Conservation (phyloP, 2,888 invertebrate species). For the Torymus auratus region DNA sequence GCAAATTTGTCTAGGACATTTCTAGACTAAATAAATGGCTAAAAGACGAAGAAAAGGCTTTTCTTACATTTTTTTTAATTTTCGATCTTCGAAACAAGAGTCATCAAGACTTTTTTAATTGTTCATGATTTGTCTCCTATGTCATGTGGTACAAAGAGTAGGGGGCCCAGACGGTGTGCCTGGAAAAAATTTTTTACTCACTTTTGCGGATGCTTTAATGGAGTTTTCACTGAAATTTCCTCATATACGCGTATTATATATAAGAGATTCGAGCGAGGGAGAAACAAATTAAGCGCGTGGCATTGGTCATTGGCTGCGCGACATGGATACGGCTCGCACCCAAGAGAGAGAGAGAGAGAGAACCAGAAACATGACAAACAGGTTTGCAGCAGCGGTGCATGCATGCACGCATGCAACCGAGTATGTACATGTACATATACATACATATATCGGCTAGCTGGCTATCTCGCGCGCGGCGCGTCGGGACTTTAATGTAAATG, state of each 20-base stretch:
- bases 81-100: too few species aligned
- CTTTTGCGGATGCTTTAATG: too few species aligned
- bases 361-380: conserved; percentile 58
- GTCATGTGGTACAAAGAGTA: too few species aligned
- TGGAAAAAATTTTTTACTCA: too few species aligned
- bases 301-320: conserved; percentile 48
- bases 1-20: too few species aligned
- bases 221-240: too few species aligned
- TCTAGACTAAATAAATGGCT: too few species aligned
- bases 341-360: not conserved
- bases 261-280: not conserved
- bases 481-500: conserved; percentile 64
- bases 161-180: too few species aligned
- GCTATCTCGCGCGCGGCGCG: conserved; percentile 31
- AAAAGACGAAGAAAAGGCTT: too few species aligned
- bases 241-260: not conserved
- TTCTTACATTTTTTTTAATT: too few species aligned
- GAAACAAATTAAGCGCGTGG: conserved; percentile 32
- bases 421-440: conserved; percentile 59
- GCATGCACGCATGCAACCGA: not conserved
- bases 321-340: conserved; percentile 23
- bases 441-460: conserved; percentile 47
- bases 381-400: conserved; percentile 42
- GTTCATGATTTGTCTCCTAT: too few species aligned
- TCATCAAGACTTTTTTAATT: too few species aligned